These are phyloP conservation scores for Clamator glandarius DNA, from an alignment of 2,797 vertebrate species.

Conservation along the genomic window DNA sequence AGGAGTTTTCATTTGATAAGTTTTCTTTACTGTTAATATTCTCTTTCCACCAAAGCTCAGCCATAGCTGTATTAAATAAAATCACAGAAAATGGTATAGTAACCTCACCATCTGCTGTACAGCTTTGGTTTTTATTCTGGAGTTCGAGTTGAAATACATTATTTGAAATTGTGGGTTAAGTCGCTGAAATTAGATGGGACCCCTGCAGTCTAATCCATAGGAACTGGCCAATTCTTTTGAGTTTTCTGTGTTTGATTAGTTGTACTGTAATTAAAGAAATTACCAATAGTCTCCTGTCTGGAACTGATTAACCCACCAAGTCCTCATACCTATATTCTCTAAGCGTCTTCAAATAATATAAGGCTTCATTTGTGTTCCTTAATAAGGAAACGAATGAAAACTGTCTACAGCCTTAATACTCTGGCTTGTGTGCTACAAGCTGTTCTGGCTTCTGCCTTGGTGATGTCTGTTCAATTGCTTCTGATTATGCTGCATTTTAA, in stretches of 20 bases:
- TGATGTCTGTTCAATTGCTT: background rate
- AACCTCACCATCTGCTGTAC: slow-evolving; percentile 87
- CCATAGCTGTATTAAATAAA: slow-evolving; percentile 42
- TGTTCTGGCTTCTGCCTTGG: background rate
- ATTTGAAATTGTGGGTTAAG: slow-evolving; percentile 71
- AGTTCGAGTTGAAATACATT: slow-evolving; percentile 41
- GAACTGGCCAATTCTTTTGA: slow-evolving; percentile 78
- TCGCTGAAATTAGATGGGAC: slow-evolving; percentile 79
- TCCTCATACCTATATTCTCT: slow-evolving; percentile 49
- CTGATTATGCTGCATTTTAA: slow-evolving; percentile 45
- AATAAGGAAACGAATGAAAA: slow-evolving; percentile 59
- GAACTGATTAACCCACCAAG: slow-evolving; percentile 63
- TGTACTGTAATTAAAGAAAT: slow-evolving; percentile 84
- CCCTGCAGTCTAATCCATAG: slow-evolving; percentile 81
- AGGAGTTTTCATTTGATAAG: background rate
- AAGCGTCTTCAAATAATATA: slow-evolving; percentile 34
- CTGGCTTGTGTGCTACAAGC: slow-evolving; percentile 23
- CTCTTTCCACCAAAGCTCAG: slow-evolving; percentile 24
- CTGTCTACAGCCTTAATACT: background rate
- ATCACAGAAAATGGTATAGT: slow-evolving; percentile 65
- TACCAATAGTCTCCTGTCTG: slow-evolving; percentile 64
- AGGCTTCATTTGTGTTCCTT: slow-evolving; percentile 42
- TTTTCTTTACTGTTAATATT: background rate
- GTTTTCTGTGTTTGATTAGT: slow-evolving; percentile 84
- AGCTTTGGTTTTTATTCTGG: slow-evolving; percentile 78